These are phyloP conservation scores for Coelopa frigida DNA, from an alignment of 1,140 invertebrate genomes.

Conservation along the genomic window DNA sequence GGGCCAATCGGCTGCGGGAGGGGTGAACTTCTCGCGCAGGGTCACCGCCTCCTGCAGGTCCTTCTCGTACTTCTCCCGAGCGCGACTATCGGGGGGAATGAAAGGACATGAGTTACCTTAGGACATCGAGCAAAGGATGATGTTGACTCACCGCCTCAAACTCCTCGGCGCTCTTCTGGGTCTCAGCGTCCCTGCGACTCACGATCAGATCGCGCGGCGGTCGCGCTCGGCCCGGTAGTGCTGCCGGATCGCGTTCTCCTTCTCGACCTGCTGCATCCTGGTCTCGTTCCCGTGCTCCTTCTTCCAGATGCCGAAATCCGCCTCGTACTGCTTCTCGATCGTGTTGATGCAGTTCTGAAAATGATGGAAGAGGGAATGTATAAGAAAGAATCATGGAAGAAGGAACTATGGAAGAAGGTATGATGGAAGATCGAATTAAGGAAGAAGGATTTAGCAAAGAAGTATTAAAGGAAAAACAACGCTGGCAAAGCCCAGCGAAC, in stretches of 20 bases:
- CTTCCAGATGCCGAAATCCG: slow-evolving; percentile 51
- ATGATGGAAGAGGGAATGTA: too few relatives aligned
- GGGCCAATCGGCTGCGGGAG: too few relatives aligned
- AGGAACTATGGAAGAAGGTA: too few relatives aligned
- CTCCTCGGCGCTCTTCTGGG: slow-evolving; percentile 47
- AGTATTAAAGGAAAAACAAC: too few relatives aligned
- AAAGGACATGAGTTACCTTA: too few relatives aligned
- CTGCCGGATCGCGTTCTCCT: slow-evolving; percentile 52
- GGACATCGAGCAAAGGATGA: too few relatives aligned
- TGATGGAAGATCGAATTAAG: too few relatives aligned
- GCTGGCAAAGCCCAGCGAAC: too few relatives aligned
- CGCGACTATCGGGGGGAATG: slow-evolving; percentile 47
- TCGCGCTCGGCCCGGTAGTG: slow-evolving; percentile 56
- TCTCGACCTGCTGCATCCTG: slow-evolving; percentile 48
- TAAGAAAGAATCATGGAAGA: too few relatives aligned
- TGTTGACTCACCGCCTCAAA: slow-evolving; percentile 49
- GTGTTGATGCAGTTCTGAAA: slow-evolving; percentile 44
- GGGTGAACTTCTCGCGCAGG: slow-evolving; percentile 46
- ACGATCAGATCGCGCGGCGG: slow-evolving; percentile 58
- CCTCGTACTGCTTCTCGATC: slow-evolving; percentile 50
- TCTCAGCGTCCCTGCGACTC: slow-evolving; percentile 55
- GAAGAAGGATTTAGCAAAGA: too few relatives aligned
- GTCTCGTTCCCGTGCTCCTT: slow-evolving; percentile 53
- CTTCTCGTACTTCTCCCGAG: slow-evolving; percentile 65
- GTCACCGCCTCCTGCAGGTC: slow-evolving; percentile 58